phyloP scores from a whole-genome alignment of 2,113 vertebrate genomes.

The Loxodonta africana region DNA sequence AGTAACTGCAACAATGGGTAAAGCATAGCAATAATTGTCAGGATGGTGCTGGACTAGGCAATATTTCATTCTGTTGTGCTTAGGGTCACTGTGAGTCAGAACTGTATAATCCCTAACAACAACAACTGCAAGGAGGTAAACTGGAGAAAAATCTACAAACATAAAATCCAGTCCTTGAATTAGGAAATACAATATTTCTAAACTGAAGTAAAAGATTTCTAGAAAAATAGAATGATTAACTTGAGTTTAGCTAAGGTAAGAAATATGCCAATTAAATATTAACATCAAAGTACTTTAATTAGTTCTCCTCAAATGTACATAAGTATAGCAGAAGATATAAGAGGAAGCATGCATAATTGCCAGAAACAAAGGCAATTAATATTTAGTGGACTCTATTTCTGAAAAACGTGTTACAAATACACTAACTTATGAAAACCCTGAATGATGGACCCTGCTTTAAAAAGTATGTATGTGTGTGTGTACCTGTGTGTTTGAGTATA shows the following conservation, averaged over 20 bases:
- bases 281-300: neutral
- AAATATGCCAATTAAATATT: slow-evolving; percentile 16
- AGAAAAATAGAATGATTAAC: neutral
- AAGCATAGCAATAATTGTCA: too few relatives aligned
- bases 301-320: neutral
- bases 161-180: neutral
- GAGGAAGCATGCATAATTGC: neutral
- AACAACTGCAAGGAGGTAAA: neutral
- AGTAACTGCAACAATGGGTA: too few relatives aligned
- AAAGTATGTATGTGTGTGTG: neutral
- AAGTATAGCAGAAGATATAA: neutral
- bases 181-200: neutral
- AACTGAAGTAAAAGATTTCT: slow-evolving; percentile 15
- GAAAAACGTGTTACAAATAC: neutral
- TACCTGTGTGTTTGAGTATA: neutral
- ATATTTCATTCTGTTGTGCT: too few relatives aligned
- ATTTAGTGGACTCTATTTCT: neutral
- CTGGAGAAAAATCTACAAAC: neutral
- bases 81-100: too few relatives aligned
- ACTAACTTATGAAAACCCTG: neutral
- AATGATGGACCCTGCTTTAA: neutral
- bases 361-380: neutral
- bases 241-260: neutral
- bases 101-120: too few relatives aligned
- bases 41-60: too few relatives aligned